Evolutionary conservation across 2,797 vertebrate species (phyloP).

Genomic region (Ficedula albicollis): DNA sequence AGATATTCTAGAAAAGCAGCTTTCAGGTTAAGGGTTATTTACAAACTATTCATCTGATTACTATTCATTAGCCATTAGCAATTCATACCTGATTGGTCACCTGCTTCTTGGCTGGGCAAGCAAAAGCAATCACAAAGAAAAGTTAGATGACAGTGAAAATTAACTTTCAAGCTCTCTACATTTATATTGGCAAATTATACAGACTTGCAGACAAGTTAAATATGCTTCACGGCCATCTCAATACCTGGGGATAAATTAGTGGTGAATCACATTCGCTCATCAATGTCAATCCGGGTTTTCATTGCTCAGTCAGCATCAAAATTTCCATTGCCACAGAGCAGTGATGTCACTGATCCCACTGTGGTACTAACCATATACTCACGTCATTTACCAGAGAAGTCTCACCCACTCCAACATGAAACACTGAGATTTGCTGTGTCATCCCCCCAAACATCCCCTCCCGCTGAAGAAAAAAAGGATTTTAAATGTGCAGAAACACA

Average conservation of each 20-base stretch:
- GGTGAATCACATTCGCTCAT: not conserved
- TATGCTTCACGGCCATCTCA: not conserved
- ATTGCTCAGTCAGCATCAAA: not conserved
- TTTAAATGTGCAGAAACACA: not conserved
- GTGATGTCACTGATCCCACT: not conserved
- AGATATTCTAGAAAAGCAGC: not conserved
- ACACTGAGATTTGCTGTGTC: not conserved
- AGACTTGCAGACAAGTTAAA: not conserved
- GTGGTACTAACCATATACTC: not conserved
- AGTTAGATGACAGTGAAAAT: constrained; percentile 1
- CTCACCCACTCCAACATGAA: not conserved
- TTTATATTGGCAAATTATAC: not conserved
- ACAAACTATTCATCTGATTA: not conserved
- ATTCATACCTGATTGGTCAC: constrained; percentile 23
- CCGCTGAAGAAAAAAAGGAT: not conserved
- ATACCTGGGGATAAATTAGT: not conserved
- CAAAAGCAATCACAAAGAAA: constrained; percentile 12
- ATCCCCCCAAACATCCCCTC: not conserved
- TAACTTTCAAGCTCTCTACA: not conserved
- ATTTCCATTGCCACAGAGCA: not conserved
- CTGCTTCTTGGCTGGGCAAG: not conserved
- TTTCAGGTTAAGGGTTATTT: not conserved
- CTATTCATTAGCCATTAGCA: not conserved
- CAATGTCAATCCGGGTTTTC: not conserved
- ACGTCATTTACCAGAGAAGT: not conserved